Percentiles rank a stretch among this genome's conserved stretches.
These are phyloP conservation scores for Brassicogethes aeneus DNA, from an alignment of 2,888 invertebrate genomes.

Conservation along the genomic window DNA sequence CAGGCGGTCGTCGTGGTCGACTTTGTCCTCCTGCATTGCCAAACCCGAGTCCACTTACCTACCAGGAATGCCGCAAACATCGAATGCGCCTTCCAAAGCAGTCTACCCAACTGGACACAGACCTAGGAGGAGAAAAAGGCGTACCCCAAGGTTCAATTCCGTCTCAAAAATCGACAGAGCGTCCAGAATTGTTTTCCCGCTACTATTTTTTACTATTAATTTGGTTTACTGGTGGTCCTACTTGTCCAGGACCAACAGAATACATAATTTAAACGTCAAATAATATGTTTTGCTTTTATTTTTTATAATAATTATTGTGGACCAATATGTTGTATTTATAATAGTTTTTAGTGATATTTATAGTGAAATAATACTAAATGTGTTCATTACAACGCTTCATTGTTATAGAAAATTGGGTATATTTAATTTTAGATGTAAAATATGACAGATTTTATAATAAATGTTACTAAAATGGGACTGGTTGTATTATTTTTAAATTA, in stretches of 20 bases:
- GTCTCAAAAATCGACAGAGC: conserved; percentile 73
- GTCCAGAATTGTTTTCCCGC: conserved; percentile 66
- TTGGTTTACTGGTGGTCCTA: conserved; percentile 73
- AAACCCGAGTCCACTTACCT: conserved; percentile 15
- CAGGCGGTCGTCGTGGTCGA: conserved; percentile 37
- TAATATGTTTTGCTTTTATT: not conserved
- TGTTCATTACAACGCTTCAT: no score
- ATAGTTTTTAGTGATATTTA: no score
- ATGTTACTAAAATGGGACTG: no score
- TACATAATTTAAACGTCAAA: conserved; percentile 18
- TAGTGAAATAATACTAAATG: no score
- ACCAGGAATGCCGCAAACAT: not conserved
- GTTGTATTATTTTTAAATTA: no score
- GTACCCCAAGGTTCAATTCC: conserved; percentile 62
- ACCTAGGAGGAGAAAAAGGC: conserved; percentile 37
- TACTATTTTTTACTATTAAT: conserved; percentile 66
- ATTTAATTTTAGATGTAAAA: no score
- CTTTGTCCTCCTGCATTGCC: conserved; percentile 30
- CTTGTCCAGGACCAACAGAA: conserved; percentile 52
- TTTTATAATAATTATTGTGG: no score
- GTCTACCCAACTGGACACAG: conserved; percentile 1
- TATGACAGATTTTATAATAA: no score
- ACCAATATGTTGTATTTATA: no score
- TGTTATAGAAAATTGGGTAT: no score
- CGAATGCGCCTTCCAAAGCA: not conserved